These are phyloP conservation scores for Drosophila burlai DNA, from an alignment of 1,140 invertebrate species.

Conservation along the genomic window DNA sequence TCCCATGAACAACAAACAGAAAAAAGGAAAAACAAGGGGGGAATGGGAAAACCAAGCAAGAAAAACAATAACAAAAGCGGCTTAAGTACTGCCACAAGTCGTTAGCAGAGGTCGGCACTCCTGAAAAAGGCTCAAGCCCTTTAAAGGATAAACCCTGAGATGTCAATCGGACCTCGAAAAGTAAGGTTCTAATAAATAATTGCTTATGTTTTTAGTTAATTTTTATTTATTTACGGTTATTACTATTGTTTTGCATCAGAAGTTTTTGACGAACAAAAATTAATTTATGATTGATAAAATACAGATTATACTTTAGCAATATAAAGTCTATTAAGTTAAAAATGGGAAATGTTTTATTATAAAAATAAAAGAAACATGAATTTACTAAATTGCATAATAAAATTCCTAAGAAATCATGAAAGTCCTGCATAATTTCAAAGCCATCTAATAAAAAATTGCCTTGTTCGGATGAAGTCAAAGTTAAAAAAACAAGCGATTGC, in stretches of 20 bases:
- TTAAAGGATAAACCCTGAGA: slow-evolving; percentile 18
- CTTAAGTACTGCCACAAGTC: slow-evolving; percentile 57
- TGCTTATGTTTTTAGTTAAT: too few species aligned
- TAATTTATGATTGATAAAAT: too few species aligned
- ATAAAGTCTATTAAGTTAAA: too few species aligned
- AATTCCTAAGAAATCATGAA: neutral
- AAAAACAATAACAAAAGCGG: slow-evolving; percentile 51
- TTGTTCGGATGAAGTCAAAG: neutral
- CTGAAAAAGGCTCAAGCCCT: neutral
- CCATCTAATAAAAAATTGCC: neutral
- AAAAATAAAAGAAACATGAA: too few species aligned
- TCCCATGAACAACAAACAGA: slow-evolving; percentile 26
- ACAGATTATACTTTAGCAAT: too few species aligned
- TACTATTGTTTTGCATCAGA: too few species aligned
- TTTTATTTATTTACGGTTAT: too few species aligned
- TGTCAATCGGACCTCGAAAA: slow-evolving; percentile 7
- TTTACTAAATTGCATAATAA: too few species aligned
- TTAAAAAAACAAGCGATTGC: neutral
- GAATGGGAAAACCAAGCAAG: slow-evolving; percentile 10
- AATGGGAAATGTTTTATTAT: too few species aligned
- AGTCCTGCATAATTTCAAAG: neutral
- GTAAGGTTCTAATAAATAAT: neutral
- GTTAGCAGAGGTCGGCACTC: slow-evolving; percentile 43
- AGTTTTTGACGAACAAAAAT: too few species aligned
- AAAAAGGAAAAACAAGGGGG: slow-evolving; percentile 3